These are phyloP conservation scores for Trisateles emortualis DNA, from an alignment of 2,888 invertebrate genomes.

Conservation along the genomic window DNA sequence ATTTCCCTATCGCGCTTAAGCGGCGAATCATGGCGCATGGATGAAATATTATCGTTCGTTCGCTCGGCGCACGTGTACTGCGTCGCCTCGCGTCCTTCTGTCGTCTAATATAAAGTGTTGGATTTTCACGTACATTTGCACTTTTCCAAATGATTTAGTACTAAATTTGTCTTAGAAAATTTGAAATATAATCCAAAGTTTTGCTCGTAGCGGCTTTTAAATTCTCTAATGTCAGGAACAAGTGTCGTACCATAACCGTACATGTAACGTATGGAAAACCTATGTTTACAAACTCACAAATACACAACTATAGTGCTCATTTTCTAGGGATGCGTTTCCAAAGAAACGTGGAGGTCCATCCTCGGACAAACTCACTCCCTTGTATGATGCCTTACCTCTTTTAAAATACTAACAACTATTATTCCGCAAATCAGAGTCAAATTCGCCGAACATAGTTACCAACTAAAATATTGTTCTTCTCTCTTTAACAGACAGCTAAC, in stretches of 20 bases:
- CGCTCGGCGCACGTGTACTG: conserved; percentile 60
- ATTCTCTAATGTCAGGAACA: too few species aligned
- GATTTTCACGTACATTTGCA: conserved; percentile 51
- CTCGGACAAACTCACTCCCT: too few species aligned
- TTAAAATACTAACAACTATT: not conserved
- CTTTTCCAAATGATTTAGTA: conserved; percentile 27
- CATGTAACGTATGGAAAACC: too few species aligned
- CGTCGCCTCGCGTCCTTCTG: conserved; percentile 31
- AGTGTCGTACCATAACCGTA: too few species aligned
- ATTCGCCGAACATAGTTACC: not conserved
- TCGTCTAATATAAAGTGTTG: conserved; percentile 51
- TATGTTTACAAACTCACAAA: too few species aligned
- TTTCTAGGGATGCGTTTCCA: too few species aligned
- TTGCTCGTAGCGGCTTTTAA: not conserved
- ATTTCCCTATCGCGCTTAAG: conserved; percentile 82
- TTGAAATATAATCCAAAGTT: not conserved
- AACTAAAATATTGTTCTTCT: conserved; percentile 5
- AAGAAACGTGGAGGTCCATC: too few species aligned
- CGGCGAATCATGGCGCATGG: conserved; percentile 78
- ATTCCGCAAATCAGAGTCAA: not conserved
- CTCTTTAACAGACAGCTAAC: conserved; percentile 4
- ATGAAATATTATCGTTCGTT: conserved; percentile 77
- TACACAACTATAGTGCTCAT: too few species aligned
- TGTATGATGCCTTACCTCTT: too few species aligned
- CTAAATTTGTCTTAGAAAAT: not conserved